Percentiles rank a stretch among this genome's conserved stretches.
phyloP scores from a whole-genome alignment of 64 coral and sea anemone species.

The Pocillopora damicornis region DNA sequence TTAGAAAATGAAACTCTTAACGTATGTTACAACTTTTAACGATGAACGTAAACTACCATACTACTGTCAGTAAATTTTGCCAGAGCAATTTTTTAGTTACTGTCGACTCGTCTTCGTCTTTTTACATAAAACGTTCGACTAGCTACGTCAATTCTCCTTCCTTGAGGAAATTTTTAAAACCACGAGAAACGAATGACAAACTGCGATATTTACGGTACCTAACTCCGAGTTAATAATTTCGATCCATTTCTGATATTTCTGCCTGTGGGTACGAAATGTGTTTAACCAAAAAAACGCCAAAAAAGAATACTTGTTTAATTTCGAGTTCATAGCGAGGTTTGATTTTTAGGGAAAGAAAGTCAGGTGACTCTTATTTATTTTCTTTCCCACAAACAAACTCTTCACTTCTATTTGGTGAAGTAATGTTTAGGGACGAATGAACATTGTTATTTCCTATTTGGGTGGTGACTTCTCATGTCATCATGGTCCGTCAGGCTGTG shows the following conservation, averaged over 20 bases:
- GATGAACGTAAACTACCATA: not conserved
- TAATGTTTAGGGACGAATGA: not conserved
- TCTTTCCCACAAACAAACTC: not conserved
- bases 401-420: not conserved
- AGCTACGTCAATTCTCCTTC: not conserved
- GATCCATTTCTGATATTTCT: not conserved
- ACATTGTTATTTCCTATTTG: not conserved
- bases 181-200: not conserved
- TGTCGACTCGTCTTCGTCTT: not conserved
- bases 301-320: not conserved
- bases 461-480: not conserved
- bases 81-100: not conserved
- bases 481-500: constrained; percentile 77
- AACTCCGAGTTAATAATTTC: not conserved
- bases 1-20: not conserved
- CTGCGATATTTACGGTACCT: not conserved
- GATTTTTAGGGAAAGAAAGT: not conserved
- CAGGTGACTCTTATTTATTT: not conserved
- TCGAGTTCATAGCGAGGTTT: not conserved
- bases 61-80: not conserved
- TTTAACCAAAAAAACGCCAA: not conserved
- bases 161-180: not conserved
- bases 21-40: not conserved
- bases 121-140: not conserved
- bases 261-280: not conserved